A percentile compares a stretch with the other conserved stretches of the same genome.
These are phyloP conservation scores for Gymnopithys bicolor DNA, from an alignment of 2,797 vertebrate genomes.

Conservation along the genomic window DNA sequence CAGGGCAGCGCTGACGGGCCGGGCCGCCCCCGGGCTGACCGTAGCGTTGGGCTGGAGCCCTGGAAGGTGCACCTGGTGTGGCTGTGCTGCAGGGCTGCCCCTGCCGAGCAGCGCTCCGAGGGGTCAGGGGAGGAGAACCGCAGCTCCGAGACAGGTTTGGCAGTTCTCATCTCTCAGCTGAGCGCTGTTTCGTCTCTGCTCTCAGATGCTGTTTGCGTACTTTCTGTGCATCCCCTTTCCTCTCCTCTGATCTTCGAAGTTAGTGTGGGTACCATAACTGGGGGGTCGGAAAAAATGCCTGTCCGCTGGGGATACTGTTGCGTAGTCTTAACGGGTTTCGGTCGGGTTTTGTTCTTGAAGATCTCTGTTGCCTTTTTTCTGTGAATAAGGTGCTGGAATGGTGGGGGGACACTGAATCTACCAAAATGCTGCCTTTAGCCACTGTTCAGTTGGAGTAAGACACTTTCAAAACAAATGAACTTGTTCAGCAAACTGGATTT, in stretches of 20 bases:
- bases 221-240: neutral
- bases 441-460: neutral
- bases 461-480: neutral
- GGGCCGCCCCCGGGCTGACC: neutral
- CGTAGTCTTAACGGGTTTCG: neutral
- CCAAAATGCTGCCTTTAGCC: neutral
- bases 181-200: neutral
- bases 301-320: neutral
- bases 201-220: neutral
- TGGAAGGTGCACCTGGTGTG: neutral
- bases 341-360: neutral
- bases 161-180: neutral
- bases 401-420: neutral
- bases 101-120: neutral
- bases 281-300: neutral
- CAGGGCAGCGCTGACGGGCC: neutral
- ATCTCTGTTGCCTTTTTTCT: neutral
- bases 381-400: neutral
- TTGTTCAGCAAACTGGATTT: neutral
- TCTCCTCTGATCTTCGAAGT: neutral
- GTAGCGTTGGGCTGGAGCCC: neutral
- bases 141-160: conserved; percentile 21
- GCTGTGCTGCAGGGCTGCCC: neutral
- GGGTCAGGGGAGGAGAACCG: conserved; percentile 29
- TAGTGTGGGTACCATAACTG: neutral